These are phyloP conservation scores for Cathartes aura DNA, from an alignment of 2,113 vertebrate species.

Conservation along the genomic window DNA sequence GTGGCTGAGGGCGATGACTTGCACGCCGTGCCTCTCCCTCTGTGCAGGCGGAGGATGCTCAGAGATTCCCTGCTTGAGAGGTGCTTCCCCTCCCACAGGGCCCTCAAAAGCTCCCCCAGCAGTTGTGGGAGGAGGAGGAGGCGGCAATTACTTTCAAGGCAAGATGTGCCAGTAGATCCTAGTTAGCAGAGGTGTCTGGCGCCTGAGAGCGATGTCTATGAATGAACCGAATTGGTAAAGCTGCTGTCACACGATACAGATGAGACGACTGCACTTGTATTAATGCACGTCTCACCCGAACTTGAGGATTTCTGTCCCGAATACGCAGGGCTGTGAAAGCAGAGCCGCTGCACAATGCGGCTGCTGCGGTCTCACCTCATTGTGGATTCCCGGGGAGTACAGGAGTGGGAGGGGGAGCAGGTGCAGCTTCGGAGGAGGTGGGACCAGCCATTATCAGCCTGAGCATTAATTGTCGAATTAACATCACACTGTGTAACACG, in stretches of 20 bases:
- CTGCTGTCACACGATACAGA: neutral
- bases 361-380: neutral
- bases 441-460: constrained; percentile 13
- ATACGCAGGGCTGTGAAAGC: neutral
- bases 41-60: neutral
- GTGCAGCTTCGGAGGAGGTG: constrained; percentile 8
- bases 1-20: neutral
- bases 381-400: neutral
- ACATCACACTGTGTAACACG: neutral
- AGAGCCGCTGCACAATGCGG: rapidly evolving
- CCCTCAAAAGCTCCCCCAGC: neutral
- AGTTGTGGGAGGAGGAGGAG: neutral
- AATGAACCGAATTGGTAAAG: neutral
- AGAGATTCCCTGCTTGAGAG: neutral
- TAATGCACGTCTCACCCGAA: neutral
- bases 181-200: neutral
- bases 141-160: neutral
- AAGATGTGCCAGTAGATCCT: neutral
- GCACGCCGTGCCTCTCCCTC: neutral
- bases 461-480: constrained; percentile 21
- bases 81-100: neutral
- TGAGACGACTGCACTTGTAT: neutral
- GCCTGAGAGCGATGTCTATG: neutral
- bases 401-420: constrained; percentile 27
- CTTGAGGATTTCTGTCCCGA: neutral